Evolutionary conservation across 2,797 vertebrate species (phyloP), one percentile per base, ranked within the genome.

Genomic region (Triplophysa bombifrons): DNA sequence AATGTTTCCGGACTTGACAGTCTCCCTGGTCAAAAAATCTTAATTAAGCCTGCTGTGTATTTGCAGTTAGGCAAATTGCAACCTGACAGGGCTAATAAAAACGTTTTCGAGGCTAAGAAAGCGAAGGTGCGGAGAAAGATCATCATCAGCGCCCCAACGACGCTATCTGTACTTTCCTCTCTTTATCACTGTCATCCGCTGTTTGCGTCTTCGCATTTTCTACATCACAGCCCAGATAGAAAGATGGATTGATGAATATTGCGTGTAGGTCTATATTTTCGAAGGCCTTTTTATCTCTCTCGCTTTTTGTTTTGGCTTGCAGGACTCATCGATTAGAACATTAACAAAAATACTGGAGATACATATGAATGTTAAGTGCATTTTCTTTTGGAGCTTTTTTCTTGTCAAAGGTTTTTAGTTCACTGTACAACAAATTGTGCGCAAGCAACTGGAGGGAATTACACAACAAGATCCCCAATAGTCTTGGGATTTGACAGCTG

Each of bases 1-100:
- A 96, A 96, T 95, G 97, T 94, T 97, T 97, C 96, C 94, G 95
- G 97, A 94, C 94, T 94, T 93, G 95, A 96, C 93, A 92, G 91
- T 95, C 94, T 93, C 95, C 96, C 94, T 94, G 95, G 94, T 99
- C 94, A 96, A 97, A 98, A 98, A 97, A 96, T 98, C 96, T 97
- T 97, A 97, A 99, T 98, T 97, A 97, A 99, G 95, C 95, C 94
- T 91, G 90, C 95, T 95, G 95, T 95, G 93, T 99, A 95, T 99
- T 99, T 98, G 98, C 97, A 93, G 94, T 98, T 95, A 94, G 94
- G 95, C 94, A 95, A 97, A 96, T 96, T 96, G 95, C 96, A 95
- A 96, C 95, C 96, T 97, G 94, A 98, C 96, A 94, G 95, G 93
- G 92, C 91, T 94, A 93, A 93, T 94, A 93, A 94, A 94, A 94